Evolutionary conservation across 2,888 invertebrate genomes (phyloP), one percentile per base, ranked within the genome.

Genomic region (Stenoptilia bipunctidactyla): DNA sequence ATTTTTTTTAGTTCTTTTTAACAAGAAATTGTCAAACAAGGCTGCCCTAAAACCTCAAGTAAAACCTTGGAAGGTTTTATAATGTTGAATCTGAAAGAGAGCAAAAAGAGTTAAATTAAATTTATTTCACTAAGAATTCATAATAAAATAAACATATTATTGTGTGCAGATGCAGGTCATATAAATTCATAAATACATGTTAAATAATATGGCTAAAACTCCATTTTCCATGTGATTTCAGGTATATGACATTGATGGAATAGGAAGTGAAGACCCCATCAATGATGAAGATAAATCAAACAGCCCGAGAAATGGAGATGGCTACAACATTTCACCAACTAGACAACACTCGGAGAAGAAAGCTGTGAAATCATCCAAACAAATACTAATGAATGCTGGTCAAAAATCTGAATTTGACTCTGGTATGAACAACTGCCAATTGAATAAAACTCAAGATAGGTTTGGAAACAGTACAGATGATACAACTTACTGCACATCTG

Each of bases 201-300:
- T n/a, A n/a, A n/a, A n/a, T n/a, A n/a, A n/a, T n/a, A n/a, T n/a
- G n/a, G n/a, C n/a, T n/a, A n/a, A n/a, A n/a, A n/a, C n/a, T n/a
- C n/a, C n/a, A n/a, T n/a, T n/a, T n/a, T n/a, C n/a, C n/a, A n/a
- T n/a, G n/a, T n/a, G n/a, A n/a, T 62, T 66, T 9, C 62, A 83
- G 83, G 79, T 83, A n/a, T 83, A 83, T 47, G 83, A 83, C 45
- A 83, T 83, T 41, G 83, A 83, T 45, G 83, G 83, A 1, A 73
- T 83, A 36, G 79, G 80, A 10, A 60, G 55, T 42, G 82, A 82
- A 13, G 79, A 79, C 8, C 46, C 60, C 13, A 8, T 34, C 2
- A 69, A 61, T 42, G 82, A 79, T 48, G 82, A 79, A 5, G 76
- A 80, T 13, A 67, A 61, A 50, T 14, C 34, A 8, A 51, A 56